phyloP scores from a whole-genome alignment of 2,888 invertebrate species.

The Hydropsyche betteni region DNA sequence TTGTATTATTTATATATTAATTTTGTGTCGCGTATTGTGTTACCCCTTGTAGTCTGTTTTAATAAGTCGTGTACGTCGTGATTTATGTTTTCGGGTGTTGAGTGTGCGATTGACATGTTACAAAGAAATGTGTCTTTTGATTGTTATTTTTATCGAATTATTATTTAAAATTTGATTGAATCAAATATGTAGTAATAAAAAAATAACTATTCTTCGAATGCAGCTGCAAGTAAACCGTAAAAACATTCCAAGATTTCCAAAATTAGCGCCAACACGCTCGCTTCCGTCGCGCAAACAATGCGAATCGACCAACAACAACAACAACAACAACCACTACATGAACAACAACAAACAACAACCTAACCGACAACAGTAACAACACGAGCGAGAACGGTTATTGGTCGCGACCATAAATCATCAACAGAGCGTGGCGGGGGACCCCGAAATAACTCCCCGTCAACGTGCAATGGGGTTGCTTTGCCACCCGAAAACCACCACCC shows the following conservation, averaged over 20 bases:
- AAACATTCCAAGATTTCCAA: background rate
- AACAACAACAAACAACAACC: conserved; percentile 27
- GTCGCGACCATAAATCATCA: conserved; percentile 49
- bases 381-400: conserved; percentile 41
- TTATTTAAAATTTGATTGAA: background rate
- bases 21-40: background rate
- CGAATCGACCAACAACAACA: conserved; percentile 11
- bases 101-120: too few species aligned
- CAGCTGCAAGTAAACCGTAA: background rate
- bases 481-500: conserved; percentile 32
- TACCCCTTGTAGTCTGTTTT: background rate
- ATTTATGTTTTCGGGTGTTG: conserved; percentile 1
- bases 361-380: conserved; percentile 21
- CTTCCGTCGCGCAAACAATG: conserved; percentile 11
- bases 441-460: conserved; percentile 33
- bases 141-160: background rate
- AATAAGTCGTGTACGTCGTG: background rate
- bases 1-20: conserved; percentile 12
- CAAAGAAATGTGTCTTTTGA: too few species aligned
- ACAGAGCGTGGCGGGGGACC: conserved; percentile 42
- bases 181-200: too few species aligned
- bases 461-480: conserved; percentile 48
- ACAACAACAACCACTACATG: conserved; percentile 14
- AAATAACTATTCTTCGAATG: background rate
- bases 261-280: background rate